Conservation (phyloP, 2,797 vertebrate genomes). For the Loris lydekkerianus region DNA sequence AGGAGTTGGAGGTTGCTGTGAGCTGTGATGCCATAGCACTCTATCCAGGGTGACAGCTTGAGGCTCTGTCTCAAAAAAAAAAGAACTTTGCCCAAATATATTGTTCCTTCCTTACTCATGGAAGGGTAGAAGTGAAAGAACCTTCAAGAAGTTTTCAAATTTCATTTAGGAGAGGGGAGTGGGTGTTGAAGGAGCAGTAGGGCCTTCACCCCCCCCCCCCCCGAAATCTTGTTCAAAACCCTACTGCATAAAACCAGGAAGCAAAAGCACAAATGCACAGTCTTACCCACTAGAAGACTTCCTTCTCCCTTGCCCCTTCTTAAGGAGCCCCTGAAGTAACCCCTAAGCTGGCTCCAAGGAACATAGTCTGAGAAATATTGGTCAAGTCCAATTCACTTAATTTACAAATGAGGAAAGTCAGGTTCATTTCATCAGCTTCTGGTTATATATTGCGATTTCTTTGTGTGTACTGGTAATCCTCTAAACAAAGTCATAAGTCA, state of each 20-base stretch:
- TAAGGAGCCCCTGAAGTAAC: not conserved
- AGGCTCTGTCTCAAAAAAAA: not conserved
- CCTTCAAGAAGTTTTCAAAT: not conserved
- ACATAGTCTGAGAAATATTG: not conserved
- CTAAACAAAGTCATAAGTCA: not conserved
- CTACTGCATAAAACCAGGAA: not conserved
- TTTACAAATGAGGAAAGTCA: slow-evolving; percentile 14
- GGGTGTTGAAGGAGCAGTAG: not conserved
- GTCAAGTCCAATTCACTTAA: not conserved
- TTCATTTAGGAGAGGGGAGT: not conserved
- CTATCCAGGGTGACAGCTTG: too few species aligned
- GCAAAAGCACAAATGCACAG: not conserved
- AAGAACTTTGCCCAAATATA: not conserved
- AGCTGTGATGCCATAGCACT: too few species aligned
- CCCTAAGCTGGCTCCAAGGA: not conserved
- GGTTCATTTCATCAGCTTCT: not conserved
- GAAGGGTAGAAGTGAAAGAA: not conserved
- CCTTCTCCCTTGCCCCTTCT: not conserved
- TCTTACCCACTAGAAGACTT: not conserved
- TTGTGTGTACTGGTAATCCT: not conserved
- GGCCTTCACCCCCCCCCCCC: not conserved
- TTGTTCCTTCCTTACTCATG: slow-evolving; percentile 7
- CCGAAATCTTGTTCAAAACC: slow-evolving; percentile 50
- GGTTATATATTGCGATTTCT: not conserved
- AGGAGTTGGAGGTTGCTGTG: too few species aligned